phyloP scores from a whole-genome alignment of 2,888 invertebrate species.

The Octonoba sinensis region DNA sequence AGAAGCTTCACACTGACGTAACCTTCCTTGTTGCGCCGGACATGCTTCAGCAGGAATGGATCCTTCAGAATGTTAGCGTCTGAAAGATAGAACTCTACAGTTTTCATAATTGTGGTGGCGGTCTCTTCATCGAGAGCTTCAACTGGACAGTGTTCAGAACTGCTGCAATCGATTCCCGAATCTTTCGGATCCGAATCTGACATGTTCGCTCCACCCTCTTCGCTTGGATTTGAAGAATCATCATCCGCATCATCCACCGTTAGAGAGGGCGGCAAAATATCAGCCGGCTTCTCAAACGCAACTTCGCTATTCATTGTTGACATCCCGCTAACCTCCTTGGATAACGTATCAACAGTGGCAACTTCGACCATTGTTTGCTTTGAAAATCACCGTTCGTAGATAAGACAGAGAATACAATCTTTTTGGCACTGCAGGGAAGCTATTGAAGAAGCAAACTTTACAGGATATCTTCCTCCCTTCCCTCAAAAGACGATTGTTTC shows the following conservation, averaged over 20 bases:
- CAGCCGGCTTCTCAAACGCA: not conserved
- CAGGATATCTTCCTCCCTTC: constrained; percentile 49
- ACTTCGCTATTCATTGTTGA: not conserved
- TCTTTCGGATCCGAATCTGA: constrained; percentile 62
- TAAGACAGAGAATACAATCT: constrained; percentile 10
- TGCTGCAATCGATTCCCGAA: constrained; percentile 62
- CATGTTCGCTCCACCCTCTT: constrained; percentile 30
- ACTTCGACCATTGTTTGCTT: constrained; percentile 24
- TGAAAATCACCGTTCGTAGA: not conserved
- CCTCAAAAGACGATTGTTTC: constrained; percentile 34
- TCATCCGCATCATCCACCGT: constrained; percentile 28
- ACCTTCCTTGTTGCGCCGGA: constrained; percentile 93
- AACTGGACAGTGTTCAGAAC: constrained; percentile 13
- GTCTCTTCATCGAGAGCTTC: constrained; percentile 81
- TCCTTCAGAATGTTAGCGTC: constrained; percentile 95
- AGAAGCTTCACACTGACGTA: constrained; percentile 94
- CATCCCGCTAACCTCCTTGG: too few species aligned
- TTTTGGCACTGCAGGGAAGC: constrained; percentile 34
- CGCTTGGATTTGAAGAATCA: constrained; percentile 47
- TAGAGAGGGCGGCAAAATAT: not conserved
- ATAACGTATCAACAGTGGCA: not conserved
- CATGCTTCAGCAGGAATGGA: constrained; percentile 94
- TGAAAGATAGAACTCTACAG: constrained; percentile 96
- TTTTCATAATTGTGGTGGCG: constrained; percentile 83
- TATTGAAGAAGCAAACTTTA: constrained; percentile 56